phyloP scores from a whole-genome alignment of 64 coral and sea anemone species.

The Astreopora myriophthalma region DNA sequence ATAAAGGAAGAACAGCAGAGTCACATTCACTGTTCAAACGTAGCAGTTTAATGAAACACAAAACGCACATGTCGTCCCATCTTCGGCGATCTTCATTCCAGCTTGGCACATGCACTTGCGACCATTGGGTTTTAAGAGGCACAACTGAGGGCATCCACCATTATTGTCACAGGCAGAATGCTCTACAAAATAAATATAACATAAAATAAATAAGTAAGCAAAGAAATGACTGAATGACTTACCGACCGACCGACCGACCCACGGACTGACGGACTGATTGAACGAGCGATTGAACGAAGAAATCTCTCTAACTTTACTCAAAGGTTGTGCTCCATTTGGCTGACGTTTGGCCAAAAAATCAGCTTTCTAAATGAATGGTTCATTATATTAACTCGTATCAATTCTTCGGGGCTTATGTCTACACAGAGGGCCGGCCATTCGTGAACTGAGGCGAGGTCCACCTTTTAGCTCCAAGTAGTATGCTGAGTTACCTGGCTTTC shows the following conservation, averaged over 20 bases:
- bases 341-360: too few relatives aligned
- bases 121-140: slow-evolving; percentile 38
- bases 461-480: neutral
- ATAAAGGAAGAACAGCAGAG: too few relatives aligned
- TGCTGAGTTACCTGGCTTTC: neutral
- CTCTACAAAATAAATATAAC: neutral
- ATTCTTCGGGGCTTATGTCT: too few relatives aligned
- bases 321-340: too few relatives aligned
- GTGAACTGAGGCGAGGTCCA: neutral
- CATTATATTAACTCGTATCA: too few relatives aligned
- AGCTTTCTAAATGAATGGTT: too few relatives aligned
- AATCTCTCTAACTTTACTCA: too few relatives aligned
- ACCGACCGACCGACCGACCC: too few relatives aligned
- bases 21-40: neutral
- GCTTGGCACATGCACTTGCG: slow-evolving; percentile 52
- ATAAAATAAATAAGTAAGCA: neutral
- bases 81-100: slow-evolving; percentile 42
- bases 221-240: neutral
- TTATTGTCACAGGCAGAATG: slow-evolving; percentile 60
- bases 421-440: too few relatives aligned
- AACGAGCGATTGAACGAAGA: too few relatives aligned
- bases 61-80: slow-evolving; percentile 61
- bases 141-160: slow-evolving; percentile 76
- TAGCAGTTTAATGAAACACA: neutral
- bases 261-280: too few relatives aligned